phyloP scores from a whole-genome alignment of 1,140 invertebrate species.

The Nasonia giraulti region DNA sequence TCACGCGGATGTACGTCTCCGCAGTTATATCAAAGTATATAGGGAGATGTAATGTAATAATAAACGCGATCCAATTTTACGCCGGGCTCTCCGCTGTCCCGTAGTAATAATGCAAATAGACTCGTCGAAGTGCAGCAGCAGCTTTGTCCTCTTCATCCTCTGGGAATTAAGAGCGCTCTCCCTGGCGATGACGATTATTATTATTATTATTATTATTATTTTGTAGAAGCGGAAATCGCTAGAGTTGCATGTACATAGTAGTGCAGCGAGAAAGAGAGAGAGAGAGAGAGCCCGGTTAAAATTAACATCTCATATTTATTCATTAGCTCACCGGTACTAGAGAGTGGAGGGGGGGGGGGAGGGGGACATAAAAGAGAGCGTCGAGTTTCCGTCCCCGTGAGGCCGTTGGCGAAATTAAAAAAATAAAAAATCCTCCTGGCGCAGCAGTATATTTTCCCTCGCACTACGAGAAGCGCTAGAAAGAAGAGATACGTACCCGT shows the following conservation, averaged over 20 bases:
- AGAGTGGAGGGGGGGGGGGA: too few species aligned
- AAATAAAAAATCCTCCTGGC: not conserved
- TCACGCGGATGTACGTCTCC: too few species aligned
- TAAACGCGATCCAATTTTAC: not conserved
- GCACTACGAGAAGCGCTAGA: too few species aligned
- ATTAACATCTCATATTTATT: constrained; percentile 64
- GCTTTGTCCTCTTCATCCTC: not conserved
- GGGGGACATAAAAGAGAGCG: constrained; percentile 13
- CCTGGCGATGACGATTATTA: not conserved
- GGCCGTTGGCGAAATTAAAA: not conserved
- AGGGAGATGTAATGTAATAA: not conserved
- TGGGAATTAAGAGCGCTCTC: not conserved
- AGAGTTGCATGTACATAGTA: too few species aligned
- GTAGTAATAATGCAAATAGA: not conserved
- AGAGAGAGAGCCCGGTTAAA: not conserved
- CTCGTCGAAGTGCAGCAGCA: not conserved
- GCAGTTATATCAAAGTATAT: not conserved
- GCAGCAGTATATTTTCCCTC: not conserved
- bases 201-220: not conserved
- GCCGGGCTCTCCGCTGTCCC: too few species aligned
- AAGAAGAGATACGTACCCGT: not conserved
- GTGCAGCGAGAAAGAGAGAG: too few species aligned
- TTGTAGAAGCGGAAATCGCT: not conserved
- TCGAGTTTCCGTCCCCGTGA: not conserved
- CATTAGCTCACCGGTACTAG: constrained; percentile 52